Evolutionary conservation across 2,888 invertebrate species (phyloP), one percentile per base, ranked within the genome.

Genomic region (Helicoverpa assulta): DNA sequence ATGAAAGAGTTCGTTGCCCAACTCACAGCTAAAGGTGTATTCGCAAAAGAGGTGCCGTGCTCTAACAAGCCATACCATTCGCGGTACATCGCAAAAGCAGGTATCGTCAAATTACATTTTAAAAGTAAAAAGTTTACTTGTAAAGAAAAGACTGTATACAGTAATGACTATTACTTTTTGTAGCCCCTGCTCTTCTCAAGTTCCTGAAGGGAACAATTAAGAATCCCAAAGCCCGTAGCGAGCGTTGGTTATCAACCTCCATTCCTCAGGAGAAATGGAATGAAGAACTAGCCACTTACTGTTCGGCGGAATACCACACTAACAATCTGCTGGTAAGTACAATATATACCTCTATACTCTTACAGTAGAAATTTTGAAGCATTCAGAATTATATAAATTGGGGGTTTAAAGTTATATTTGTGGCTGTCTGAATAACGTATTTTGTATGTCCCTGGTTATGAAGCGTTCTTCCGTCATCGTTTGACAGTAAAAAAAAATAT

Each of bases 41-140:
- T 87, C 33, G 86, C 85, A 6, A 87, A 84, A 58, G 82, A 84
- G 43, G 86, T 87, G 14, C 79, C 83, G 14, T 97, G 97, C 69
- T 96, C 97, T 37, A 98, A 98, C 81, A 97, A 98, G 76, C 98
- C 98, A 0, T 98, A 98, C 86, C 98, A 98, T 89, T 98, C 98
- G 69, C 96, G 97, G 52, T 98, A 98, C 84, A 98, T 99, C 82
- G 96, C 96, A 0, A 94, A 96, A 59, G 97, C 97, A 66, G 97
- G 95, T 91, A 80, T 75, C 7, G 80, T n/a, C 12, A 14, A 47
- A 26, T 16, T 43, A 16, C 16, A 4, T 43, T 16, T 16, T 2
- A 43, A 5, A 43, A 3, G 0, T 43, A 43, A 3, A 4, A 16
- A 43, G 43, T 16, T 1, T 16, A 16, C 0, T 43, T 5, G 16